Evolutionary conservation across 2,113 vertebrate genomes (phyloP).

Genomic region (Donacobius atricapilla): DNA sequence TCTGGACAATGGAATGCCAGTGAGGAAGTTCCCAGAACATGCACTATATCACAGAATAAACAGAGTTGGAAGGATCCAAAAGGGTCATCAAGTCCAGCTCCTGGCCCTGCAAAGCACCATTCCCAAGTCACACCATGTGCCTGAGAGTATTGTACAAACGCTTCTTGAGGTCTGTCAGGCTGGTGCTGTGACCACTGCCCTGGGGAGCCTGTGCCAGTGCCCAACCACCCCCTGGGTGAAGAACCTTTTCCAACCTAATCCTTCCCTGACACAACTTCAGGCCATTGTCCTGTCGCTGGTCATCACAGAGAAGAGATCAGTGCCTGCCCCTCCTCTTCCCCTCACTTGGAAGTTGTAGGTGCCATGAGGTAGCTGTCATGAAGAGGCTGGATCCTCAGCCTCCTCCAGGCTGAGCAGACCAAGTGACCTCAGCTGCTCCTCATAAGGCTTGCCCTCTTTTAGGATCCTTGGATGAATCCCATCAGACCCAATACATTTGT

Average conservation of each 20-base stretch:
- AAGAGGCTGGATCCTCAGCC: too few relatives aligned
- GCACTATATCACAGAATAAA: not conserved
- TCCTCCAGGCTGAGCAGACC: not conserved
- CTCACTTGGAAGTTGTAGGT: fast-evolving
- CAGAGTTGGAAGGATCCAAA: not conserved
- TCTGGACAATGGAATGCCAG: not conserved
- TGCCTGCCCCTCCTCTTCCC: too few relatives aligned
- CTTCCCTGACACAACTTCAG: too few relatives aligned
- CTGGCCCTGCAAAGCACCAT: not conserved
- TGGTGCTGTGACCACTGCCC: not conserved
- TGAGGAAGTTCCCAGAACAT: not conserved
- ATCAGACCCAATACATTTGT: not conserved
- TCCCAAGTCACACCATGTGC: not conserved
- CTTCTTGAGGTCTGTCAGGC: not conserved
- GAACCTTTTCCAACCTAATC: not conserved
- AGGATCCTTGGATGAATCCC: not conserved
- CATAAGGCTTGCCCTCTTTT: not conserved
- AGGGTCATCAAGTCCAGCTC: not conserved
- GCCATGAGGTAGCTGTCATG: fast-evolving
- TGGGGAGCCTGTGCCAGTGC: not conserved
- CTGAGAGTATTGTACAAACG: not conserved
- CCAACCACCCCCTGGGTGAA: not conserved
- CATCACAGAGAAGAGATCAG: not conserved
- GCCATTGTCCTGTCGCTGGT: not conserved
- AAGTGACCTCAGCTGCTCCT: not conserved